Base-by-base conservation (phyloP, 2,888 invertebrate genomes). In the Patella ulyssiponensis region DNA sequence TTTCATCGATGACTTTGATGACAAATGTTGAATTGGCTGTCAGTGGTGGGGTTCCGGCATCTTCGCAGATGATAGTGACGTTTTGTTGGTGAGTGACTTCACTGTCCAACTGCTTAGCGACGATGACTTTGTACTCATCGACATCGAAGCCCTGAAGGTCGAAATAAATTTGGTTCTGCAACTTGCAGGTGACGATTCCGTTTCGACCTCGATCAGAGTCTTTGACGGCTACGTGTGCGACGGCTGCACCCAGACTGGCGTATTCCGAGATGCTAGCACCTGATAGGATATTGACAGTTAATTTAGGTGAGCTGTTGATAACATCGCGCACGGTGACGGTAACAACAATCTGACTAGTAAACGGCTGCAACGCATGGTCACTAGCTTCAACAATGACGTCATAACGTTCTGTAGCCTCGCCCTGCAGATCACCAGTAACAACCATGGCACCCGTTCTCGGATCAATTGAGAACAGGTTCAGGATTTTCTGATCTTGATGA, bases 261-360 rank as follows among this genome's bases (percentile, higher is more conserved):
- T 85, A 85, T 74, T 90, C 90, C 2, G 84, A 81, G 15, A 90
- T 85, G 71, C 80, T 81, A 2, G 87, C 84, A 69, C 74, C 72
- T n/a, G 77, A 79, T 20, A 84, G 77, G 9, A 79, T 70, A 69
- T 83, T 83, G 64, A 87, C 79, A 15, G 79, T 80, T 33, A 89
- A 85, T 69, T 96, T 94, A 0, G 98, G 98, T n/a, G 98, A 97
- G 91, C 98, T 97, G 91, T 98, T 98, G 92, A 98, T 98, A 92
- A 97, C 97, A 82, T 92, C 92, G 88, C 96, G 96, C 11, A 98
- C 95, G 69, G 82, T 80, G 53, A 89, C 82, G 58, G 83, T 83
- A 4, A 88, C 87, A 73, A 86, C 82, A 2, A 87, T 85, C 54
- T 85, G 85, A 3, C 86, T 82, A 44, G 85, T 86, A 73, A 84